A percentile compares a stretch with the other conserved stretches of the same genome.
These are phyloP conservation scores for Andricus quercusramuli DNA, from an alignment of 2,888 invertebrate species.

Conservation along the genomic window DNA sequence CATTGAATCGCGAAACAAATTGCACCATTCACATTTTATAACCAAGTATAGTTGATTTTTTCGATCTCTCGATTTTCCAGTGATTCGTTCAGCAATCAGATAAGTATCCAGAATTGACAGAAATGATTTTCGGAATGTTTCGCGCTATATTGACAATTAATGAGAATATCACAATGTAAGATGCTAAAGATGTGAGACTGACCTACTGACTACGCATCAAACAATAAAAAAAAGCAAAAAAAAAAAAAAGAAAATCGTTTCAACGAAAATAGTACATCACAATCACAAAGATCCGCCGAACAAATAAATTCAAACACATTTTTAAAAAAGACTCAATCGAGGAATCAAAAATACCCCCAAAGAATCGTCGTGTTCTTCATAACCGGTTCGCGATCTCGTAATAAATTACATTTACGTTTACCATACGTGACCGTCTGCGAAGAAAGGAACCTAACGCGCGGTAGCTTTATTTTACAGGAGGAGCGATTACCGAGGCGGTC, in stretches of 20 bases:
- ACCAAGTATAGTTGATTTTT: not conserved
- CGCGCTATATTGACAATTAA: conserved; percentile 56
- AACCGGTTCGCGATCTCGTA: conserved; percentile 63
- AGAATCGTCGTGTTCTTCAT: conserved; percentile 63
- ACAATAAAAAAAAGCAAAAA: conserved; percentile 46
- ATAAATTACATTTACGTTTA: conserved; percentile 67
- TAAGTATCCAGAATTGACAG: not conserved
- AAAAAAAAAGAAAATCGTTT: conserved; percentile 53
- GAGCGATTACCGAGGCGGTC: no score
- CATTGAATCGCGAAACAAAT: no score
- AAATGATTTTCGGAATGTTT: conserved; percentile 43
- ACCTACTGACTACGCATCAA: conserved; percentile 60
- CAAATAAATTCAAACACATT: conserved; percentile 51
- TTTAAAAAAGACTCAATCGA: conserved; percentile 4
- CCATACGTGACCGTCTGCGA: conserved; percentile 43
- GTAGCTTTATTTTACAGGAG: no score
- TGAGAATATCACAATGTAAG: conserved; percentile 73
- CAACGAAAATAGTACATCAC: conserved; percentile 55
- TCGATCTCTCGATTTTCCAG: not conserved
- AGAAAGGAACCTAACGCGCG: no score
- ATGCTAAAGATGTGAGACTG: conserved; percentile 70
- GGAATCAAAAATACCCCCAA: conserved; percentile 50
- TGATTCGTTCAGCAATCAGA: not conserved
- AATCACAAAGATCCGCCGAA: conserved; percentile 51
- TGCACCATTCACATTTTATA: not conserved